Conservation (phyloP, 64 coral and sea anemone species). For the Stichodactyla helianthus region DNA sequence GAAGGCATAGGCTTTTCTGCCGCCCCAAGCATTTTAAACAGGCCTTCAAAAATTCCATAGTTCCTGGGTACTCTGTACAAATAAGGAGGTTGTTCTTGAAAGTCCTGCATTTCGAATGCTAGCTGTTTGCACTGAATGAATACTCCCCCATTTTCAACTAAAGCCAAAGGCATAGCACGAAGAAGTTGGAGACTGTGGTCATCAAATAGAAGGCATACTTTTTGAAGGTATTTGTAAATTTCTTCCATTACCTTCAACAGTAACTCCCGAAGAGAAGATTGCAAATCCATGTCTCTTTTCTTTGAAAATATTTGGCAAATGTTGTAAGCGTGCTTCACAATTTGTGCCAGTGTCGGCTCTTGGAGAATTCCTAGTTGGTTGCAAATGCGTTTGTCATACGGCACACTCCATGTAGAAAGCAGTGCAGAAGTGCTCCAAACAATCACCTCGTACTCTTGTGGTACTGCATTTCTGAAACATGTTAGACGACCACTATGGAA, state of each 20-base stretch:
- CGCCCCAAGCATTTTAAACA: conserved; percentile 74
- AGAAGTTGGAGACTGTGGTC: neutral
- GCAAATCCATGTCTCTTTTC: neutral
- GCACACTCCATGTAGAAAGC: conserved; percentile 33
- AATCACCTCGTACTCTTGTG: conserved; percentile 25
- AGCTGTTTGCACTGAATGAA: conserved; percentile 67
- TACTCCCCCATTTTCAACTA: conserved; percentile 71
- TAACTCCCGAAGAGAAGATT: neutral
- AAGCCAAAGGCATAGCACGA: conserved; percentile 25
- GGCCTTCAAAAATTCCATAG: conserved; percentile 55
- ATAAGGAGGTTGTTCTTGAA: conserved; percentile 41
- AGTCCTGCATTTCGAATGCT: conserved; percentile 28
- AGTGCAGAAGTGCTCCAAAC: conserved; percentile 56
- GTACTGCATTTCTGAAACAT: conserved; percentile 47
- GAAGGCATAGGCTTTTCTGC: neutral
- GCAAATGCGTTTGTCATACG: neutral
- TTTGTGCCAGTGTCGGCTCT: neutral
- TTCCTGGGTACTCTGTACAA: conserved; percentile 68
- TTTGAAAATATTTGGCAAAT: neutral
- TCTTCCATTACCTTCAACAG: neutral
- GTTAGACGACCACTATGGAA: conserved; percentile 1
- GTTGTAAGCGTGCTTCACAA: neutral
- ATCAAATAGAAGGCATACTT: neutral
- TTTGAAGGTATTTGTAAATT: neutral
- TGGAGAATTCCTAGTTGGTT: neutral